Conservation (phyloP, 2,113 vertebrate genomes). For the Salvelinus namaycush region DNA sequence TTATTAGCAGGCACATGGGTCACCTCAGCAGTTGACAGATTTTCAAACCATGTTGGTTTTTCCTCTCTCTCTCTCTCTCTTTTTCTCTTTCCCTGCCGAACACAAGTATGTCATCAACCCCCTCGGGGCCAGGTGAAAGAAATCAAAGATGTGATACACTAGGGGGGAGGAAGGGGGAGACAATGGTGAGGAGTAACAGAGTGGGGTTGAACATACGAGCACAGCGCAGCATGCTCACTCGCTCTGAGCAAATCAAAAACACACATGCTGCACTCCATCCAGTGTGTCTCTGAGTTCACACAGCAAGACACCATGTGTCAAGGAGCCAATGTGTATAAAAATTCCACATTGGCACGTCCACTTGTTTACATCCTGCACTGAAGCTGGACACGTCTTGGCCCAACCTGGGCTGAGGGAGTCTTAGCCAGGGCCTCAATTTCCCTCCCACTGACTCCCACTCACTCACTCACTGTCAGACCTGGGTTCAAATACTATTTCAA, state of each 20-base stretch:
- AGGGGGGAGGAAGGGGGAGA: background rate
- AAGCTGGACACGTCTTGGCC: constrained; percentile 57
- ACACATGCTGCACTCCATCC: constrained; percentile 29
- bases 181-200: background rate
- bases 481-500: background rate
- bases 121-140: constrained; percentile 37
- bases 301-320: constrained; percentile 52
- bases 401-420: constrained; percentile 18
- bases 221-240: constrained; percentile 43
- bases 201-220: constrained; percentile 33
- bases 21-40: constrained; percentile 44
- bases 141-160: constrained; percentile 50
- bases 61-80: background rate
- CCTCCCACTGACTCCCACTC: background rate
- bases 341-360: constrained; percentile 55
- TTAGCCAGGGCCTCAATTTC: constrained; percentile 45
- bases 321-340: constrained; percentile 63
- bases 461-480: constrained; percentile 8
- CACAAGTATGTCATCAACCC: constrained; percentile 26
- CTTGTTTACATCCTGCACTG: constrained; percentile 72
- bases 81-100: background rate
- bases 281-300: constrained; percentile 48
- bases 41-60: constrained; percentile 25
- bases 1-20: constrained; percentile 41
- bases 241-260: constrained; percentile 49